Evolutionary conservation across 1,140 invertebrate species (phyloP), one percentile per base, ranked within the genome.

Genomic region (Pogonus chalceus): DNA sequence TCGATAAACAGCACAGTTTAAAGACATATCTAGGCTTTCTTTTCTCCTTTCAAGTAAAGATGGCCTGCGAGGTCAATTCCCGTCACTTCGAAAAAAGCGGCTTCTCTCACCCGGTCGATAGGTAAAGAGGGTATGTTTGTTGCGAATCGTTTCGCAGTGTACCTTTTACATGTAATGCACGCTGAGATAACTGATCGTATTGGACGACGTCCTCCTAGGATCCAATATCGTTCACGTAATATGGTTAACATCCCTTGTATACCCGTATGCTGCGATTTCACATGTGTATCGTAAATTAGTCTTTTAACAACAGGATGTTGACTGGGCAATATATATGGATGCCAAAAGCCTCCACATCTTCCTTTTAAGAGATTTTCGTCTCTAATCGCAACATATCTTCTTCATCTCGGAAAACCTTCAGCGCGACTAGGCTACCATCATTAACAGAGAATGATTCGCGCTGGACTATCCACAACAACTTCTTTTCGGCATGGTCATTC

Each of bases 21-120:
- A 10, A 72, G 1, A 9, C 58, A 56, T 3, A 71, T 59, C 60
- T 63, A 72, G 1, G 53, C 51, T 24, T 56, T 53, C 43, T 54
- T 22, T 10, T 46, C 55, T 18, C 58, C 56, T 48, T 60, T 61
- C 7, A 69, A 31, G 49, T 52, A 60, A 4, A 70, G 20, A 2
- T 64, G 66, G 1, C 64, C 66, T 2, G 66, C 64, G 16, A 69
- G 58, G 56, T 71, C 66, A 9, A 70, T 56, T 0, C 66, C 66
- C 1, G 54, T 59, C 1, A 68, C 50, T 56, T 69, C 61, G 56
- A 70, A 69, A 1, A 59, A 54, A 10, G 23, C 18, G 2, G 62
- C 59, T 31, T 65, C 65, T 20, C 53, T 51, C 0, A 68, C 57
- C 24, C 65, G 31, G 43, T 66, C 57, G 23, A 56, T 14, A 14